These are phyloP conservation scores for Microhierax caerulescens DNA, from an alignment of 2,797 vertebrate species.

Conservation along the genomic window DNA sequence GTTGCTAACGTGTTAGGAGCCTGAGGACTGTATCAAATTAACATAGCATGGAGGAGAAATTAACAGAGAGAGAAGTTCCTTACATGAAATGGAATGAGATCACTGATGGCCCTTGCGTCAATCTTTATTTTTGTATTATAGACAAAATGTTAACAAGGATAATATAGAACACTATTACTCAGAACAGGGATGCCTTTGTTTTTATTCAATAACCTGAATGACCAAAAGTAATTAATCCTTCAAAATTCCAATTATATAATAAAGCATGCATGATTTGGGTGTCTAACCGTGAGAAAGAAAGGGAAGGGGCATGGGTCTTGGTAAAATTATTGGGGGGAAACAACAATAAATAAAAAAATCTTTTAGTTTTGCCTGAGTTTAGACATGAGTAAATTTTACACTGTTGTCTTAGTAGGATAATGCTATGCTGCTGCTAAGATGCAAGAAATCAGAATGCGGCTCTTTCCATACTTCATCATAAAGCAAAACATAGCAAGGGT, in stretches of 20 bases:
- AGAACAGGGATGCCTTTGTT: neutral
- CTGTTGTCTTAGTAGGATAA: neutral
- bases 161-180: neutral
- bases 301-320: neutral
- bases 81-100: constrained; percentile 3
- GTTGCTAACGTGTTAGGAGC: constrained; percentile 38
- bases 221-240: constrained; percentile 24
- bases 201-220: neutral
- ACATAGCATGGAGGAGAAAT: constrained; percentile 9
- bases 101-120: neutral
- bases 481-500: neutral
- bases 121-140: neutral
- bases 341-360: neutral
- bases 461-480: neutral
- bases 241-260: neutral
- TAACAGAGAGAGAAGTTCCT: neutral
- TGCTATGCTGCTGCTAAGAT: neutral
- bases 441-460: neutral
- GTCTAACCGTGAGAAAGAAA: neutral
- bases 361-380: neutral
- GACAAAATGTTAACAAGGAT: neutral
- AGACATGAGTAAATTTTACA: neutral
- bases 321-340: neutral
- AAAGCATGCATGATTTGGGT: neutral
- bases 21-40: constrained; percentile 46